A percentile compares a stretch with the other conserved stretches of the same genome.
These are phyloP conservation scores for Cheilinus undulatus DNA, from an alignment of 2,113 vertebrate species.

Conservation along the genomic window DNA sequence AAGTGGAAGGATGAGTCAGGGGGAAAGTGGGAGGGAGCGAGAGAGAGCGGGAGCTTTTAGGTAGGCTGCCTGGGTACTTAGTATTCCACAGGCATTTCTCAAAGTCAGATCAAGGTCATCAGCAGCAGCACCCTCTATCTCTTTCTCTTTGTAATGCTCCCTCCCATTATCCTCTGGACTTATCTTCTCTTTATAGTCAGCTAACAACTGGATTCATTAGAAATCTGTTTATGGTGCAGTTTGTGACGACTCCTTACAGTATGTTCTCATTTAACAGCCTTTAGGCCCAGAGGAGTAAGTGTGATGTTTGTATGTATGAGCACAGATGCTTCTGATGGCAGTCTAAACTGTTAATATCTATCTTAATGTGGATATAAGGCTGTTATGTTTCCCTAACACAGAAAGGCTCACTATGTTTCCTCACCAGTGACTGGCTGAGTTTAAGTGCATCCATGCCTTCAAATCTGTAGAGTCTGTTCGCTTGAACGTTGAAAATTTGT, in stretches of 20 bases:
- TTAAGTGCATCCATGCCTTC: background rate
- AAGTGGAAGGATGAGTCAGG: conserved; percentile 63
- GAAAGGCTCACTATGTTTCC: no score
- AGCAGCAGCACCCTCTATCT: conserved; percentile 59
- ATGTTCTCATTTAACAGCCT: conserved; percentile 27
- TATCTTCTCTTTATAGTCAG: conserved; percentile 42
- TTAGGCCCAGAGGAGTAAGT: background rate
- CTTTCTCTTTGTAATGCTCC: conserved; percentile 41
- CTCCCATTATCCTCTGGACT: conserved; percentile 48
- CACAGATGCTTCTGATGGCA: conserved; percentile 4
- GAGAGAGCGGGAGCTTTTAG: conserved; percentile 60
- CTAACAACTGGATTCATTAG: conserved; percentile 44
- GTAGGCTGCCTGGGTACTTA: conserved; percentile 61
- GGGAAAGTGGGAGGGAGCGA: conserved; percentile 16
- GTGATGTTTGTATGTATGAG: conserved; percentile 31
- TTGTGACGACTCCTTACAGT: conserved; percentile 27
- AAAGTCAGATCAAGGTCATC: conserved; percentile 80
- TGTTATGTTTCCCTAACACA: no score
- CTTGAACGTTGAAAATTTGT: background rate
- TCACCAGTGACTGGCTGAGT: no score
- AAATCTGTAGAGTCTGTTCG: conserved; percentile 4
- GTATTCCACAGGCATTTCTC: conserved; percentile 79
- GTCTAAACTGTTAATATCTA: background rate
- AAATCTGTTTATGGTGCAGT: conserved; percentile 57
- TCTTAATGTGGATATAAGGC: background rate